Evolutionary conservation across 2,797 vertebrate genomes (phyloP).

Genomic region (Labroides dimidiatus): DNA sequence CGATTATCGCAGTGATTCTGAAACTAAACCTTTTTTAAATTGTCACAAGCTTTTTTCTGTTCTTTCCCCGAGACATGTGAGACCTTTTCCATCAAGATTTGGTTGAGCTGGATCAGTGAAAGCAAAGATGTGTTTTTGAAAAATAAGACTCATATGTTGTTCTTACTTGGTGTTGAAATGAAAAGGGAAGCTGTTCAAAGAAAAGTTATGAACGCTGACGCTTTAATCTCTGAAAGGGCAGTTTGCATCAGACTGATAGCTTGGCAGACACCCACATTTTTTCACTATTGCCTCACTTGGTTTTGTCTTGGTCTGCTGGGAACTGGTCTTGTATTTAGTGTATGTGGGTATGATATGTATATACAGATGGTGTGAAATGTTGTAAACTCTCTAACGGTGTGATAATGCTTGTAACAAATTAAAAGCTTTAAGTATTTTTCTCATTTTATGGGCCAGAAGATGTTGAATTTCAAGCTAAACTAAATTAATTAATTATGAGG

Average conservation of each 20-base stretch:
- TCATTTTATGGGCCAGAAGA: too few relatives aligned
- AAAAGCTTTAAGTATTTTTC: too few relatives aligned
- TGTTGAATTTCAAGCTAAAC: too few relatives aligned
- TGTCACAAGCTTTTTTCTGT: background rate
- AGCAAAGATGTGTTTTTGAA: background rate
- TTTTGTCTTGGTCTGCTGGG: conserved; percentile 27
- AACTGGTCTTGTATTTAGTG: background rate
- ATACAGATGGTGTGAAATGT: too few relatives aligned
- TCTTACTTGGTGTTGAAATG: conserved; percentile 2
- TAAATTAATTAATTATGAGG: too few relatives aligned
- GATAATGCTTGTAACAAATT: too few relatives aligned
- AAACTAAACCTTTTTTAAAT: conserved; percentile 17
- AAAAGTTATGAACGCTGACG: background rate
- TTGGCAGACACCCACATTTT: conserved; percentile 15
- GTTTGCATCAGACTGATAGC: conserved; percentile 20
- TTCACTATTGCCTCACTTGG: conserved; percentile 21
- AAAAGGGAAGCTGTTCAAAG: conserved; percentile 10
- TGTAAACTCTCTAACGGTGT: too few relatives aligned
- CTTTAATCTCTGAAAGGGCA: background rate
- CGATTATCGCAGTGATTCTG: conserved; percentile 10
- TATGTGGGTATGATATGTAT: too few relatives aligned
- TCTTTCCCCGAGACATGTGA: conserved; percentile 9
- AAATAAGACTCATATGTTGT: conserved; percentile 11
- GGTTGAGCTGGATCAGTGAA: conserved; percentile 6
- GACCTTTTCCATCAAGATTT: background rate